Base-by-base conservation (phyloP, 1,140 invertebrate species). In the Drosophila albomicans region DNA sequence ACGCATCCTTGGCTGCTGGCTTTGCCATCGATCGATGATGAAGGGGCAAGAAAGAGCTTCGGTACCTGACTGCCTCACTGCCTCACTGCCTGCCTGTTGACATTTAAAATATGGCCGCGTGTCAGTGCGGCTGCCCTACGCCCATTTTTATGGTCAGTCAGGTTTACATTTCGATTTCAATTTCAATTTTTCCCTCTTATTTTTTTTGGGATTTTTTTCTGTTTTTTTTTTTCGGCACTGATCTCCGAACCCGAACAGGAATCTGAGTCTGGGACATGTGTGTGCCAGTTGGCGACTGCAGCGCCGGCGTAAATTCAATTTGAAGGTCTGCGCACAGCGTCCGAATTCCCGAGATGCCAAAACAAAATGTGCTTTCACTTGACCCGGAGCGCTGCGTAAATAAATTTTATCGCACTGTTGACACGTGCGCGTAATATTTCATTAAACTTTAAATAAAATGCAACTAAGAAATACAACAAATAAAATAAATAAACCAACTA, bases 81-180 rank as follows among this genome's bases (percentile, higher is more conserved):
- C 16, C 16, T 16, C 16, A 25, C 20, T 32, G 49, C 49, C 58
- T 70, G 62, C 58, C 85, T 81, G 85, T 91, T 88, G 81, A 82
- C 85, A 91, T 91, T 91, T 92, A 91, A 92, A 86, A 92, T 92
- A 92, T 92, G 90, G 87, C 84, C 85, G 74, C 72, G 78, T 92
- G 91, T 92, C 91, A 91, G 77, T 74, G 90, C 73, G 78, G 62
- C 63, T 91, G 90, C 91, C 91, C 91, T 81, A 91, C 84, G 87
- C 84, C 86, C 90, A 92, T 92, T 89, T 89, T 89, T 89, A 89
- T 85, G 68, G 66, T 63, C 54, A 77, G 82, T 78, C 80, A 80
- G 84, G 80, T 84, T 88, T 88, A 87, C 77, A 85, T 89, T 89
- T 84, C 78, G 82, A 85, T 85, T 86, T 86, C 82, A 70, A 77